Conservation (phyloP, 2,797 vertebrate genomes). For the Syncerus caffer region DNA sequence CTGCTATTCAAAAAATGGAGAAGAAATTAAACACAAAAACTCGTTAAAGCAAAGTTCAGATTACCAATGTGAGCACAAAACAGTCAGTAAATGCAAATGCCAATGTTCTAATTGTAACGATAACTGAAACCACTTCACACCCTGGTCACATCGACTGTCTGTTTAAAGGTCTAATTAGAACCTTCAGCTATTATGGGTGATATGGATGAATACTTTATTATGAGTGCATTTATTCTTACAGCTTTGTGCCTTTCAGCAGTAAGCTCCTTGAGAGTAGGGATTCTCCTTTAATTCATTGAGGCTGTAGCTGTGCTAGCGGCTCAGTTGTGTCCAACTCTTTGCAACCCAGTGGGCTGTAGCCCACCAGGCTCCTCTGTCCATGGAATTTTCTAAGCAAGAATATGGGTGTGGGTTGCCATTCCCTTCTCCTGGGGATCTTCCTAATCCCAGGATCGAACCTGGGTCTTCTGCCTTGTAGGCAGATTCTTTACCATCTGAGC, state of each 20-base stretch:
- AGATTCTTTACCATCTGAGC: not conserved
- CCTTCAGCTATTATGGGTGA: not conserved
- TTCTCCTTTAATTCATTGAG: not conserved
- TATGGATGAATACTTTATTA: not conserved
- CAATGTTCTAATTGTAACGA: slow-evolving; percentile 51
- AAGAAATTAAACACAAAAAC: slow-evolving; percentile 50
- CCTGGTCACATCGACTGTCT: slow-evolving; percentile 21
- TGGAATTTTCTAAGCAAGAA: not conserved
- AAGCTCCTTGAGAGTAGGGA: not conserved
- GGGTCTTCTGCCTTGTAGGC: not conserved
- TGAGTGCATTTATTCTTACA: not conserved
- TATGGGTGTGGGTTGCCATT: not conserved
- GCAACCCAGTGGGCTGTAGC: not conserved
- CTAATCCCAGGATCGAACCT: not conserved
- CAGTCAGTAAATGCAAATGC: slow-evolving; percentile 59
- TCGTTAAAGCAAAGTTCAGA: slow-evolving; percentile 48
- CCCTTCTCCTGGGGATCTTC: not conserved
- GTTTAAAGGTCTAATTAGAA: slow-evolving; percentile 44
- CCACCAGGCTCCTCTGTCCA: not conserved
- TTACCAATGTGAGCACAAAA: slow-evolving; percentile 62
- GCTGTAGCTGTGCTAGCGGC: not conserved
- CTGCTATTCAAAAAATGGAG: slow-evolving; percentile 27
- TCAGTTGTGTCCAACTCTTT: accelerated
- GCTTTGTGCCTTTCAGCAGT: not conserved
- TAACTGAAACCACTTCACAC: slow-evolving; percentile 28